These are phyloP conservation scores for Upupa epops DNA, from an alignment of 2,113 vertebrate genomes.

Conservation along the genomic window DNA sequence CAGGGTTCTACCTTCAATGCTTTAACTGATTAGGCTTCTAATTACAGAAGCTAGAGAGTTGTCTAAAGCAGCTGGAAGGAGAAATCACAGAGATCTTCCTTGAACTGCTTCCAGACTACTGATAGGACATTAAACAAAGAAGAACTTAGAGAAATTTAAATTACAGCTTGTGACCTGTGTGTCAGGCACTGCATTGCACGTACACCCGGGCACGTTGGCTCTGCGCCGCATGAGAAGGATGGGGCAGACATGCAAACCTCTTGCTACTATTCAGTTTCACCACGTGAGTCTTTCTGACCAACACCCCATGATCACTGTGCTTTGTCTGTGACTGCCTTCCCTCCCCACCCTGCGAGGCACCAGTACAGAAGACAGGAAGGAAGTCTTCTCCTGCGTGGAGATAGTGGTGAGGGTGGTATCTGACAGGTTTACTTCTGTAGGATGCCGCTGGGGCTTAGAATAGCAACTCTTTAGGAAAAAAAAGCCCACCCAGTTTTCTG, in stretches of 20 bases:
- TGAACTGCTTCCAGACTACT: not conserved
- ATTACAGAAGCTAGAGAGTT: not conserved
- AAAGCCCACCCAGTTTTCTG: not conserved
- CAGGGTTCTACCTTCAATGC: not conserved
- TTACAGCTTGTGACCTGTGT: not conserved
- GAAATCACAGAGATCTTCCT: not conserved
- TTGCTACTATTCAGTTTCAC: not conserved
- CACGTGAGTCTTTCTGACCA: not conserved
- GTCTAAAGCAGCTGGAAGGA: not conserved
- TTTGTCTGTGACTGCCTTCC: not conserved
- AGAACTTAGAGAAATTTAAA: not conserved
- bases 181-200: not conserved
- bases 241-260: not conserved
- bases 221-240: not conserved
- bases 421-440: not conserved
- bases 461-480: not conserved
- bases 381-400: not conserved
- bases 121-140: not conserved
- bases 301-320: not conserved
- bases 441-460: not conserved
- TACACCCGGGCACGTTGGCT: rapidly evolving
- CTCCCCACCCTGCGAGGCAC: not conserved
- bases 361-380: not conserved
- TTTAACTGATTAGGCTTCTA: not conserved
- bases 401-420: not conserved